A percentile compares a stretch with the other conserved stretches of the same genome.
Evolutionary conservation across 2,888 invertebrate species (phyloP).

Genomic region (Epinotia bilunana): DNA sequence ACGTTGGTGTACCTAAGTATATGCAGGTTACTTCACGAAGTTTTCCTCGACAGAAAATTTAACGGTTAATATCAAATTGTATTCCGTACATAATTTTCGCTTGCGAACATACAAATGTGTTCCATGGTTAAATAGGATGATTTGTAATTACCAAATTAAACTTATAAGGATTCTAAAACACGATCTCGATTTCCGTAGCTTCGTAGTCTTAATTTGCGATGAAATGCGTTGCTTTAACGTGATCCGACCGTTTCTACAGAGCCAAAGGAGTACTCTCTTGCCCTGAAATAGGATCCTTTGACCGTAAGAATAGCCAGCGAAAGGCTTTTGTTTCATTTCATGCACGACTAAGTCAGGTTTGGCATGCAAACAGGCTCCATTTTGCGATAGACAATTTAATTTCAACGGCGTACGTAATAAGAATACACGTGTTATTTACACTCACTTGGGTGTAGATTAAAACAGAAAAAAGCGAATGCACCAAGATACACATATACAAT

Average conservation of each 20-base stretch:
- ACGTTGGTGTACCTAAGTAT: too few species aligned
- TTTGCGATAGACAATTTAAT: background rate
- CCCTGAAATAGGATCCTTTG: conserved; percentile 24
- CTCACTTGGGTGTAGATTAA: background rate
- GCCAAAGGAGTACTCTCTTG: background rate
- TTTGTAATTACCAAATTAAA: background rate
- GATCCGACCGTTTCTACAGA: background rate
- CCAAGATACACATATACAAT: background rate
- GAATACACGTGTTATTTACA: background rate
- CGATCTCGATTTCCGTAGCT: background rate
- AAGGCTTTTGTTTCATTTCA: conserved; percentile 3
- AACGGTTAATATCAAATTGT: too few species aligned
- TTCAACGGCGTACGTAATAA: background rate
- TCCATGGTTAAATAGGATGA: background rate
- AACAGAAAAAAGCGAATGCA: background rate
- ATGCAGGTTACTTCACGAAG: too few species aligned
- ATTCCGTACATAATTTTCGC: background rate
- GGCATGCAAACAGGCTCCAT: conserved; percentile 1
- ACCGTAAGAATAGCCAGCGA: conserved; percentile 28
- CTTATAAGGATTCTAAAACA: background rate
- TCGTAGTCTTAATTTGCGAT: background rate
- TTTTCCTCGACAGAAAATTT: too few species aligned
- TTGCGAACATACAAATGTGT: background rate
- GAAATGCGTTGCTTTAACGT: background rate
- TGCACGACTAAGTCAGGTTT: conserved; percentile 4